These are phyloP conservation scores for Spisula subtruncata DNA, from an alignment of 2,888 invertebrate genomes.

Conservation along the genomic window DNA sequence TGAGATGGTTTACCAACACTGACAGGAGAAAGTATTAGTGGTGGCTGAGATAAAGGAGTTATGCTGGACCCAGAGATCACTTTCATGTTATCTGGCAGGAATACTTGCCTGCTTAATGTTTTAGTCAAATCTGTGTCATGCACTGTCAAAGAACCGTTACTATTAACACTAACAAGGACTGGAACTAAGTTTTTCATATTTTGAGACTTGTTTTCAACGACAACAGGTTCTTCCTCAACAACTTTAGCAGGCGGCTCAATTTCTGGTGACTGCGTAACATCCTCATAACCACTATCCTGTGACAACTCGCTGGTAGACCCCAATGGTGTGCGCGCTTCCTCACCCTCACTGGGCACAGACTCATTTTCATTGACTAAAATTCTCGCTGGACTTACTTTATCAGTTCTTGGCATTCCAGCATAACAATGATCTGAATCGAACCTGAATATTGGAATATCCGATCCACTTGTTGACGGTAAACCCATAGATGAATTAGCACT, in stretches of 20 bases:
- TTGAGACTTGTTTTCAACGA: slow-evolving; percentile 1
- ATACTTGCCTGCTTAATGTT: slow-evolving; percentile 50
- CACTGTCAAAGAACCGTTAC: slow-evolving; percentile 65
- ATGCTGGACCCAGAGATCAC: slow-evolving; percentile 64
- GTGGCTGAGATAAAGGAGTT: slow-evolving; percentile 38
- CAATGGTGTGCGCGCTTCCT: slow-evolving; percentile 53
- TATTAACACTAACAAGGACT: slow-evolving; percentile 68
- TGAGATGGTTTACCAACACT: slow-evolving; percentile 50
- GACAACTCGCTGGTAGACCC: slow-evolving; percentile 70
- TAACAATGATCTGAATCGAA: slow-evolving; percentile 74
- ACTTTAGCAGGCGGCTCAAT: slow-evolving; percentile 28
- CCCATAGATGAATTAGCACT: slow-evolving; percentile 48
- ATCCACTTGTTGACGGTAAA: slow-evolving; percentile 39
- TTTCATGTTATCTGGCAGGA: slow-evolving; percentile 57
- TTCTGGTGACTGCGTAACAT: slow-evolving; percentile 72
- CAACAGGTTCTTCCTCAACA: not conserved
- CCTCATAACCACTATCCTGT: slow-evolving; percentile 77
- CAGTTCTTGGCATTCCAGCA: slow-evolving; percentile 66
- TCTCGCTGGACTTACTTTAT: slow-evolving; percentile 46
- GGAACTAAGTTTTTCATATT: slow-evolving; percentile 64
- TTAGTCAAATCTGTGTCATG: slow-evolving; percentile 63
- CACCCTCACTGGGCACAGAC: slow-evolving; percentile 41
- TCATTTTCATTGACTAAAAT: slow-evolving; percentile 47
- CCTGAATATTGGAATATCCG: slow-evolving; percentile 55
- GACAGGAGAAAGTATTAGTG: slow-evolving; percentile 64